Evolutionary conservation across 2,888 invertebrate genomes (phyloP).

Genomic region (Ypsolopha sequella): DNA sequence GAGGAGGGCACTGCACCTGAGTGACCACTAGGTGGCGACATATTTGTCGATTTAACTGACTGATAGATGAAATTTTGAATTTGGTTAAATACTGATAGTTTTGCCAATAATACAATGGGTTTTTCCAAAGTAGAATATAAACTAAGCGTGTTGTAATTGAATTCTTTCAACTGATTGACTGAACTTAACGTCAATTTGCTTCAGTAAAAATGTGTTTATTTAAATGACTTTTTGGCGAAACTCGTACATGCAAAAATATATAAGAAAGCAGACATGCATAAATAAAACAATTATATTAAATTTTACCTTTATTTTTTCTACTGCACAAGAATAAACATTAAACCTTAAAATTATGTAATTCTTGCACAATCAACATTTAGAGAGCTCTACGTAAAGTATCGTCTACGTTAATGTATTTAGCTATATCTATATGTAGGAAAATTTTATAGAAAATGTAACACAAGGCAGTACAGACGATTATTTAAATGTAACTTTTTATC

Average conservation of each 20-base stretch:
- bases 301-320: conserved; percentile 55
- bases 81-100: conserved; percentile 8
- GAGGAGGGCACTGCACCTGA: conserved; percentile 94
- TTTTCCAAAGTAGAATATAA: too few species aligned
- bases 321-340: conserved; percentile 30
- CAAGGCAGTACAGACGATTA: conserved; percentile 48
- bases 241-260: conserved; percentile 18
- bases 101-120: not conserved
- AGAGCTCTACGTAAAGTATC: conserved; percentile 19
- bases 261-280: conserved; percentile 20
- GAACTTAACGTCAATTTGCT: not conserved
- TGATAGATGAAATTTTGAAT: conserved; percentile 29
- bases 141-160: not conserved
- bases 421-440: conserved; percentile 13
- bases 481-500: conserved; percentile 35
- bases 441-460: conserved; percentile 8
- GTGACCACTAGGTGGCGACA: conserved; percentile 79
- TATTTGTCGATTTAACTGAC: conserved; percentile 44
- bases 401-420: conserved; percentile 44
- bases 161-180: not conserved
- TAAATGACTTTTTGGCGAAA: not conserved
- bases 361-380: conserved; percentile 35
- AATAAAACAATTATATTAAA: conserved; percentile 48
- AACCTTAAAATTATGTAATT: conserved; percentile 46
- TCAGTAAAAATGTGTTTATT: not conserved